These are phyloP conservation scores for Matsumyia berberina DNA, from an alignment of 2,888 invertebrate genomes.

Conservation along the genomic window DNA sequence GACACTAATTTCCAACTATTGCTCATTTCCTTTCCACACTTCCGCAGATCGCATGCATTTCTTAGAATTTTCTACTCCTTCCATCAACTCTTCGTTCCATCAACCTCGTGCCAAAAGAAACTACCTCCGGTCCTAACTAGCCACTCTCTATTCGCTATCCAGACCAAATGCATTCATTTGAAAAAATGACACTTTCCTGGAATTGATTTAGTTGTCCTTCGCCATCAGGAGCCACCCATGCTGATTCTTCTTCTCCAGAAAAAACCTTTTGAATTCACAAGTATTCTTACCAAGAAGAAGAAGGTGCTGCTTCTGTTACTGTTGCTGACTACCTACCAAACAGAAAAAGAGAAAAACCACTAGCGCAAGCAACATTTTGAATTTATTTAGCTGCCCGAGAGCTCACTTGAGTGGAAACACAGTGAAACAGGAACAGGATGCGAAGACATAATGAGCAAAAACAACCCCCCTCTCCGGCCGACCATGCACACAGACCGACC, in stretches of 20 bases:
- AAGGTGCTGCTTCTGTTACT: constrained; percentile 20
- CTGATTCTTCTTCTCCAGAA: background rate
- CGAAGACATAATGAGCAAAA: constrained; percentile 76
- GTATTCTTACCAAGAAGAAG: constrained; percentile 40
- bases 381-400: constrained; percentile 67
- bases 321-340: no score
- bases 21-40: no score
- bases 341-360: constrained; percentile 12
- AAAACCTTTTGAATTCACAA: constrained; percentile 27
- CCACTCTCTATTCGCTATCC: constrained; percentile 30
- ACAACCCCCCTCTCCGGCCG: constrained; percentile 47
- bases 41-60: no score
- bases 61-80: no score
- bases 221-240: constrained; percentile 16
- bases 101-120: no score
- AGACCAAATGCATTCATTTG: constrained; percentile 67
- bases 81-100: no score
- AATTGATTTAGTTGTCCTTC: constrained; percentile 73
- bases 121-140: constrained; percentile 45
- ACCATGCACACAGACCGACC: constrained; percentile 6
- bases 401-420: constrained; percentile 75
- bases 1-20: no score
- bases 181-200: constrained; percentile 74
- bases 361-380: constrained; percentile 59
- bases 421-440: constrained; percentile 73